A percentile compares a stretch with the other conserved stretches of the same genome.
phyloP scores from a whole-genome alignment of 2,797 vertebrate genomes.

The Syngnathus rostellatus region DNA sequence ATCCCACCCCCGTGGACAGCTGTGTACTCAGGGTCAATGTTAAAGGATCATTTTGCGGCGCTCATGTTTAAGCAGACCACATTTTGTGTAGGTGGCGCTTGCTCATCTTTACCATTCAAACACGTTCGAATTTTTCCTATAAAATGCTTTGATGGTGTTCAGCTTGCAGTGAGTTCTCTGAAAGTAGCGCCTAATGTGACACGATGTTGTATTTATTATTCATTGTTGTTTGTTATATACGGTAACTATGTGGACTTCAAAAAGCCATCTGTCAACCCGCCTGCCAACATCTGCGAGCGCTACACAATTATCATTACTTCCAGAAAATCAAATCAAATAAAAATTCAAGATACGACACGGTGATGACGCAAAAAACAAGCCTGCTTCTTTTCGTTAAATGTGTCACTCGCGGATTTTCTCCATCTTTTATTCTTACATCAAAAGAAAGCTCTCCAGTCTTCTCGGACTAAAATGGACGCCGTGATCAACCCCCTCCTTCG shows the following conservation, averaged over 20 bases:
- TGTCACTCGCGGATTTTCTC: conserved; percentile 39
- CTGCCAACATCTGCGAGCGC: conserved; percentile 50
- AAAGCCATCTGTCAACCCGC: conserved; percentile 57
- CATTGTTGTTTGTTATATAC: conserved; percentile 29
- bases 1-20: conserved; percentile 31
- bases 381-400: conserved; percentile 34
- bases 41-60: conserved; percentile 38
- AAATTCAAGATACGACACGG: conserved; percentile 33
- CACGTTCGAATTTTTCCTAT: too few relatives aligned
- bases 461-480: conserved; percentile 23
- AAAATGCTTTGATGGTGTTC: conserved; percentile 5
- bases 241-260: conserved; percentile 40
- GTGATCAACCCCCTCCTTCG: conserved; percentile 19
- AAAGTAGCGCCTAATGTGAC: conserved; percentile 40
- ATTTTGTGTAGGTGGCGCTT: conserved; percentile 9
- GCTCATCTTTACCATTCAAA: conserved; percentile 1
- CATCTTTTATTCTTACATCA: conserved; percentile 36
- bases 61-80: conserved; percentile 19
- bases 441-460: conserved; percentile 38
- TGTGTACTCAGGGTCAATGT: conserved; percentile 42
- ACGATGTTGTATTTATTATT: conserved; percentile 28
- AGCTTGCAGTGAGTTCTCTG: conserved; percentile 25
- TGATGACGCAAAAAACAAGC: conserved; percentile 37
- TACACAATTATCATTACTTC: conserved; percentile 31
- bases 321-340: conserved; percentile 22